phyloP scores from a whole-genome alignment of 2,888 invertebrate genomes.

The Drosophila pseudotakahashii region DNA sequence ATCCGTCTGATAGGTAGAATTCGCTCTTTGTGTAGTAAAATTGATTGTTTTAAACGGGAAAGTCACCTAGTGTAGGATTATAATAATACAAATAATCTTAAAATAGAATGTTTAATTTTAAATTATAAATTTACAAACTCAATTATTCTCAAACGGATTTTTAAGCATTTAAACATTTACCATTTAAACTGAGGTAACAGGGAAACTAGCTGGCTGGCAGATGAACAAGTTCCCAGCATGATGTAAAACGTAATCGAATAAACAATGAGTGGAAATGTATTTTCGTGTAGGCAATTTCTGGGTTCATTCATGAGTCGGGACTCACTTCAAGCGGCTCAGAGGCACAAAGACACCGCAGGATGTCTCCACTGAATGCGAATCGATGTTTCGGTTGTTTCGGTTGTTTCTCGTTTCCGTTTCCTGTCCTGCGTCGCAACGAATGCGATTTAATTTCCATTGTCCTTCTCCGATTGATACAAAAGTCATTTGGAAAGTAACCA shows the following conservation, averaged over 20 bases:
- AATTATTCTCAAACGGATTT: no score
- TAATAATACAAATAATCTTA: no score
- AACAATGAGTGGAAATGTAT: constrained; percentile 63
- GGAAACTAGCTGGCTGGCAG: constrained; percentile 22
- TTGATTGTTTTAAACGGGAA: no score
- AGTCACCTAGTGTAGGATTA: no score
- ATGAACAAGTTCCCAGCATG: constrained; percentile 57
- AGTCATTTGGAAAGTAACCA: constrained; percentile 56
- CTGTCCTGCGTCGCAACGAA: constrained; percentile 73
- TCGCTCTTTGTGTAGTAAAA: background rate
- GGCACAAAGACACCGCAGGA: constrained; percentile 61
- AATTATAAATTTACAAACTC: no score
- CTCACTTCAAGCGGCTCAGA: constrained; percentile 54
- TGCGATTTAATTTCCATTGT: constrained; percentile 72
- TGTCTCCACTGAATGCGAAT: constrained; percentile 27
- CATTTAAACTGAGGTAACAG: background rate
- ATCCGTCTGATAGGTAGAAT: constrained; percentile 3
- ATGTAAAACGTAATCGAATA: constrained; percentile 55
- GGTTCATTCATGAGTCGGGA: constrained; percentile 57
- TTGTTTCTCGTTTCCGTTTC: constrained; percentile 69
- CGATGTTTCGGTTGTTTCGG: constrained; percentile 24
- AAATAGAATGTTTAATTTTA: no score
- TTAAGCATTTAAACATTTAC: no score
- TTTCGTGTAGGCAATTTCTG: constrained; percentile 51
- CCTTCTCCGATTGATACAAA: constrained; percentile 61